Percentiles rank a stretch among this genome's conserved stretches.
Conservation (phyloP, 2,113 vertebrate genomes). For the Pangasianodon hypophthalmus region DNA sequence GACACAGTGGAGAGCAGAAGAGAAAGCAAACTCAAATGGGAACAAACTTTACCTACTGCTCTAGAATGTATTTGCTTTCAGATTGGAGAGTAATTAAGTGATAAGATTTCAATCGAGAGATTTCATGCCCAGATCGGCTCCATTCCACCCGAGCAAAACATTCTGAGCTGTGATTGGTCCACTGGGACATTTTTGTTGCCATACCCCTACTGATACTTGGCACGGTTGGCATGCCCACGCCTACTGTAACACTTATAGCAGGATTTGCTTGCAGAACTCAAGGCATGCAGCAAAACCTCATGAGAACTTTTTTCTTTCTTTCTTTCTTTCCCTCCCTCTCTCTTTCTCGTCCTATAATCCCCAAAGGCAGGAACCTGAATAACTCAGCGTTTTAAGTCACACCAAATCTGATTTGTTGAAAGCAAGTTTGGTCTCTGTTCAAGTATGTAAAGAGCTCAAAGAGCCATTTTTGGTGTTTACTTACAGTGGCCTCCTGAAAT, state of each 20-base stretch:
- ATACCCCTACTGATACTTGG: constrained; percentile 31
- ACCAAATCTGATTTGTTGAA: constrained; percentile 58
- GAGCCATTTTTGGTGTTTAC: constrained; percentile 42
- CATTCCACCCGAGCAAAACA: constrained; percentile 36
- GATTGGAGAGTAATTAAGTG: constrained; percentile 28
- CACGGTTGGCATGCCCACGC: constrained; percentile 12
- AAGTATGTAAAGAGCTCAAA: constrained; percentile 40
- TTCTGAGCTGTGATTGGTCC: constrained; percentile 24
- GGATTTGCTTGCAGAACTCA: constrained; percentile 17
- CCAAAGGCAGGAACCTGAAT: constrained; percentile 56
- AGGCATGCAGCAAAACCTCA: constrained; percentile 12
- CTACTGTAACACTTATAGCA: constrained; percentile 44
- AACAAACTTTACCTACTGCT: neutral
- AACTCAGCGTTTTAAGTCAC: constrained; percentile 53
- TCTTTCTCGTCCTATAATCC: constrained; percentile 20
- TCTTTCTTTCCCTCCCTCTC: neutral
- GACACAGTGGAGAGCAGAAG: too few species aligned
- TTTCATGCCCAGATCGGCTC: constrained; percentile 55
- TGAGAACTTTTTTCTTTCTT: constrained; percentile 3
- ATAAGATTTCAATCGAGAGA: constrained; percentile 36
- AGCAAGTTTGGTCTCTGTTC: constrained; percentile 55
- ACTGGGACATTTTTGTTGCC: constrained; percentile 6
- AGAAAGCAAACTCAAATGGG: neutral
- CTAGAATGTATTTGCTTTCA: constrained; percentile 19
- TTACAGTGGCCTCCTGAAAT: constrained; percentile 32